These are phyloP conservation scores for Phyllotis vaccarum DNA, from an alignment of 2,797 vertebrate genomes.

Conservation along the genomic window DNA sequence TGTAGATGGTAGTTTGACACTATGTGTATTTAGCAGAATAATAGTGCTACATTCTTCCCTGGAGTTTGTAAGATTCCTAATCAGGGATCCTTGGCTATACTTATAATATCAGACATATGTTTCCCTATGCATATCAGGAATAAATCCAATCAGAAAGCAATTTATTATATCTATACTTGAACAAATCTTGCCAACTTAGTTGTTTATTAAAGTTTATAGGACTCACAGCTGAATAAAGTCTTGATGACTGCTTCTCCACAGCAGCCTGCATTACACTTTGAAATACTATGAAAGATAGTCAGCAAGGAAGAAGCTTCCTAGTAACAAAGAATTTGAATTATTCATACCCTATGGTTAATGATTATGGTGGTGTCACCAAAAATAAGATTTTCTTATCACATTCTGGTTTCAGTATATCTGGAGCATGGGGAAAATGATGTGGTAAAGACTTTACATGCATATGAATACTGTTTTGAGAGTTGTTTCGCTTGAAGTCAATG, in stretches of 20 bases:
- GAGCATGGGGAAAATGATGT: not conserved
- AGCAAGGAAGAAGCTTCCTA: not conserved
- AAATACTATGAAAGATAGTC: not conserved
- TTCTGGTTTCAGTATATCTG: not conserved
- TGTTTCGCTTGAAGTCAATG: not conserved
- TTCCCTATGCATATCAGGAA: not conserved
- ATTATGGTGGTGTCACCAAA: not conserved
- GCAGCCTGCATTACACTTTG: not conserved
- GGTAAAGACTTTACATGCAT: not conserved
- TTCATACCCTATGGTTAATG: not conserved
- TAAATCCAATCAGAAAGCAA: not conserved
- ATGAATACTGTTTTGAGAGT: not conserved
- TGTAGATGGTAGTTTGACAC: not conserved
- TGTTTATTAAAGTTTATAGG: not conserved
- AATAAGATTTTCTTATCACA: not conserved
- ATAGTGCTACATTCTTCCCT: not conserved
- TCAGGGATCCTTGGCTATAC: not conserved
- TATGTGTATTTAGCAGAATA: not conserved
- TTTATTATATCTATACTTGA: not conserved
- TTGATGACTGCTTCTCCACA: not conserved
- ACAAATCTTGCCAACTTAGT: too few species aligned
- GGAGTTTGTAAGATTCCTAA: not conserved
- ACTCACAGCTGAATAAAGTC: too few species aligned
- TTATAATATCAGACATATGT: not conserved
- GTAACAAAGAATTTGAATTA: not conserved